Base-by-base conservation (phyloP, 92 coral and sea anemone species). In the Galaxea fascicularis region DNA sequence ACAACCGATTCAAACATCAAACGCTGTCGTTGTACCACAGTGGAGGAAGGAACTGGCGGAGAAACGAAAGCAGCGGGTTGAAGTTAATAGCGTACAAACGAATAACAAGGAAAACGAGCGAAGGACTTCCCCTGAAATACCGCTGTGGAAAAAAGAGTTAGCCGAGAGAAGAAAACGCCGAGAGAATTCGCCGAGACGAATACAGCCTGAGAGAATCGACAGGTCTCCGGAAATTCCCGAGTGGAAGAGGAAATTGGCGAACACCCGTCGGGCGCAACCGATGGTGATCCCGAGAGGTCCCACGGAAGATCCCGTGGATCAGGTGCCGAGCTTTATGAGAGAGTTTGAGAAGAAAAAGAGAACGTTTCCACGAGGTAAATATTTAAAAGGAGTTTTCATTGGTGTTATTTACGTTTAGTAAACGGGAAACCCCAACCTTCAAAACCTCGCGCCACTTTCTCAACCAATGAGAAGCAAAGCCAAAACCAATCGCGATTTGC, bases 331-430 rank as follows among this genome's bases (percentile, higher is more conserved):
- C 51, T 95, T 95, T 71, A 89, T 95, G 91, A 93, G 86, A 73
- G 98, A 95, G 86, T 95, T 94, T 82, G 91, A 93, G 79, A 82
- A 76, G 85, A 94, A 93, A 71, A 94, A 91, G 79, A 86, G 90
- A 73, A 63, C 20, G 13, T 86, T 86, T 31, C 45, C 87, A 17
- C 82, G 96, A 76, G 88, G 96, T 93, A 67, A 30, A 68, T 65
- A 51, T 21, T 65, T 45, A 9, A 20, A 22, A 0, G 10, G 21
- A 10, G 25, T 20, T 17, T 13, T 49, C 13, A 35, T 2, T 35
- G 41, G 41, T 35, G 6, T 35, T 35, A 35, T 35, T 49, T 49
- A 1, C 2, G 8, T 56, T 56, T 17, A 4, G 62, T 56, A 20
- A 17, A 56, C 41, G 62, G 13, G 13, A 49, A 2, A 4, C 13